phyloP scores from a whole-genome alignment of 1,140 invertebrate species.

The Solen grandis region DNA sequence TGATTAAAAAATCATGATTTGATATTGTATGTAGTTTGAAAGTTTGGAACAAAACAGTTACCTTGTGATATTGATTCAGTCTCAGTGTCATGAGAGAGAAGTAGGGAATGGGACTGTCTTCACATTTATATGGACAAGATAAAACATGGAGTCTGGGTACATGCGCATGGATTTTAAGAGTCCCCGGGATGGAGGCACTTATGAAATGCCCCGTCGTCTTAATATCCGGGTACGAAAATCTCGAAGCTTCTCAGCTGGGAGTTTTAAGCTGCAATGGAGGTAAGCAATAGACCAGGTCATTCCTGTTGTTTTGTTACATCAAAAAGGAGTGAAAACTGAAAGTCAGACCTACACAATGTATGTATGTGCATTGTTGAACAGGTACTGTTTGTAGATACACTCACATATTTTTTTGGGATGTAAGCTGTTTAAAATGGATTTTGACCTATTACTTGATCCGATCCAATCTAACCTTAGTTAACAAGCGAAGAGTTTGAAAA shows the following conservation, averaged over 20 bases:
- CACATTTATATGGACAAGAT: neutral
- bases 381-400: too few species aligned
- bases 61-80: neutral
- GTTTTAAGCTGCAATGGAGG: constrained; percentile 39
- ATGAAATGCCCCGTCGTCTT: neutral
- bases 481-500: too few species aligned
- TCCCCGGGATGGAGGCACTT: constrained; percentile 23
- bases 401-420: too few species aligned
- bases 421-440: too few species aligned
- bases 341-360: too few species aligned
- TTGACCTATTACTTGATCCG: too few species aligned
- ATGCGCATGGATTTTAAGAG: constrained; percentile 50
- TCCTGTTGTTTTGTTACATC: too few species aligned
- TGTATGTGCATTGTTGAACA: too few species aligned
- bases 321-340: too few species aligned
- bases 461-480: too few species aligned
- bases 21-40: neutral
- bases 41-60: neutral
- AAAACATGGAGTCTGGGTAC: constrained; percentile 37
- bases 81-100: neutral
- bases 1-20: neutral
- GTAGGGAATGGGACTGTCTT: neutral
- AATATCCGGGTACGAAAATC: constrained; percentile 20
- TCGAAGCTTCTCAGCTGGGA: constrained; percentile 37
- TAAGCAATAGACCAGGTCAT: too few species aligned